A percentile compares a stretch with the other conserved stretches of the same genome.
Evolutionary conservation across 2,113 vertebrate genomes (phyloP).

Genomic region (Pelvicachromis taeniatus): DNA sequence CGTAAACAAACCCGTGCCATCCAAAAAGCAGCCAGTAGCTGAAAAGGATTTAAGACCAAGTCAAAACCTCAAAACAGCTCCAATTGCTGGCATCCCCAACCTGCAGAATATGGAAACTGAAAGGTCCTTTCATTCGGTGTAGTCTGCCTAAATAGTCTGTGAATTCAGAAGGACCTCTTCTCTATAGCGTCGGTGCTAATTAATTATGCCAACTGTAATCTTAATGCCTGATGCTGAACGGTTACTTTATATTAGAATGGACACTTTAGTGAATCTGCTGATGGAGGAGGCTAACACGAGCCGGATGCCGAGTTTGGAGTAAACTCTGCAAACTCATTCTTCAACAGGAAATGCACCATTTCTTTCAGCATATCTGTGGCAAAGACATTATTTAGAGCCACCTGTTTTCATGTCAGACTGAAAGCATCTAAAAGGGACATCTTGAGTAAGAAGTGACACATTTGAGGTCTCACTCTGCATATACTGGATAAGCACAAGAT

Average conservation of each 20-base stretch:
- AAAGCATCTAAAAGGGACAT: conserved; percentile 41
- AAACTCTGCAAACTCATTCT: neutral
- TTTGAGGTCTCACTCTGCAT: conserved; percentile 56
- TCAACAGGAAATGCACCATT: neutral
- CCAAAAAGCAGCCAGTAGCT: conserved; percentile 9
- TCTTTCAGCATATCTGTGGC: neutral
- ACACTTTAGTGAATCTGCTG: neutral
- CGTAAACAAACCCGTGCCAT: conserved; percentile 30
- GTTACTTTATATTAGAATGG: neutral
- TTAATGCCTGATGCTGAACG: neutral
- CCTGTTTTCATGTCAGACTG: conserved; percentile 13
- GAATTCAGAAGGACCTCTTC: neutral
- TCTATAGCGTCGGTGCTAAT: conserved; percentile 19
- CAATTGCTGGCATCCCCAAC: conserved; percentile 1
- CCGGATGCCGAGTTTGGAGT: neutral
- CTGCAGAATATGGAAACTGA: conserved; percentile 16
- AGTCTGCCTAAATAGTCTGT: neutral
- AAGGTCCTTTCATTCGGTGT: conserved; percentile 37
- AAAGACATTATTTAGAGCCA: neutral
- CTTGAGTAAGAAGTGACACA: conserved; percentile 63
- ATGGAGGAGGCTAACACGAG: neutral
- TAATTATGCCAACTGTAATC: conserved; percentile 22
- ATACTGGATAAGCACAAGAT: conserved; percentile 38
- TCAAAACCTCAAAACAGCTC: conserved; percentile 29
- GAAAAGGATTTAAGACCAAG: conserved; percentile 23